Percentiles rank a stretch among this genome's conserved stretches.
phyloP scores from a whole-genome alignment of 1,140 invertebrate genomes.

The Drosophila prosaltans region DNA sequence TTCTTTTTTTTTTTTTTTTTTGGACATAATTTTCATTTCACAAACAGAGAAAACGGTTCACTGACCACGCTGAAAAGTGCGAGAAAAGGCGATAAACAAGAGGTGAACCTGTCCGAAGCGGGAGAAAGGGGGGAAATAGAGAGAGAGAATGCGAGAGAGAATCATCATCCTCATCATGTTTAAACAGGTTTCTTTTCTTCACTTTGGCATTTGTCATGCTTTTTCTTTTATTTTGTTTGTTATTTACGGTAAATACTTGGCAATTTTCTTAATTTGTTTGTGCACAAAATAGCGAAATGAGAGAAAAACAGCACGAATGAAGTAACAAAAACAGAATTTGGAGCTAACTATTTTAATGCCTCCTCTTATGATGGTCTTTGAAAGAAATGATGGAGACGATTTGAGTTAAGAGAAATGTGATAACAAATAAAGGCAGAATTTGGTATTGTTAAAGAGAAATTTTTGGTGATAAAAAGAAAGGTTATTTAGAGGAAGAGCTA shows the following conservation, averaged over 20 bases:
- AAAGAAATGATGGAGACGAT: background rate
- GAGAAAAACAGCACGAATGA: constrained; percentile 23
- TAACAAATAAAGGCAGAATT: constrained; percentile 38
- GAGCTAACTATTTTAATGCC: constrained; percentile 38
- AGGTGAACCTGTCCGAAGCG: background rate
- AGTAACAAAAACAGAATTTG: constrained; percentile 17
- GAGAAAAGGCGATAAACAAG: background rate
- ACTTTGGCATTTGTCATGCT: constrained; percentile 70
- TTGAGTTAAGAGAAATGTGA: constrained; percentile 33
- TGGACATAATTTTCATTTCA: constrained; percentile 57
- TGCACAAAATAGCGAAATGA: constrained; percentile 28
- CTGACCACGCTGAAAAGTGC: constrained; percentile 52
- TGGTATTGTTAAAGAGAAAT: background rate
- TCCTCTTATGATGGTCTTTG: background rate
- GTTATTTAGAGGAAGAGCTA: no score
- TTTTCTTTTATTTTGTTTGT: constrained; percentile 53
- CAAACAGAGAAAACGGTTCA: constrained; percentile 52
- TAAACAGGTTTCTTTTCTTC: constrained; percentile 61
- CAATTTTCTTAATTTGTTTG: constrained; percentile 66
- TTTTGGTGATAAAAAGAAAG: no score
- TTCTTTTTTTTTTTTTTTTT: constrained; percentile 21
- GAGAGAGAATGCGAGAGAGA: constrained; percentile 13
- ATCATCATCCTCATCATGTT: constrained; percentile 24
- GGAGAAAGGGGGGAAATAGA: constrained; percentile 26
- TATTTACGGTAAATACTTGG: constrained; percentile 47